These are phyloP conservation scores for Microcaecilia unicolor DNA, from an alignment of 2,797 vertebrate genomes.

Conservation along the genomic window DNA sequence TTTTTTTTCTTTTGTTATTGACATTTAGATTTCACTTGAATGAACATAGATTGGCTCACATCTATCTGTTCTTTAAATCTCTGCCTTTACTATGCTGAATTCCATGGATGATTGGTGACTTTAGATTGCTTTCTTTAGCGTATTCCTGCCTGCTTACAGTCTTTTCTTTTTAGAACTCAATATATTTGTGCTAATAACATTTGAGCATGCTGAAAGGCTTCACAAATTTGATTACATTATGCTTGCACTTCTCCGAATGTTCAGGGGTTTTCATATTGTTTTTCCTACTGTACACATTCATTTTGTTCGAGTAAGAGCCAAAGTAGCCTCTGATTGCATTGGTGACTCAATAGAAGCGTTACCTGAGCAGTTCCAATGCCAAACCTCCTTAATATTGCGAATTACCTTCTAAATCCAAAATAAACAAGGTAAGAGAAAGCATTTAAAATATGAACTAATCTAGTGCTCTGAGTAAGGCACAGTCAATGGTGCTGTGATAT, in stretches of 20 bases:
- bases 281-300: no score
- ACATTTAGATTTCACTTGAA: constrained; percentile 12
- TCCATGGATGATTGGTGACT: constrained; percentile 5
- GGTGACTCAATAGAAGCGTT: constrained; percentile 18
- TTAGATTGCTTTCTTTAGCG: constrained; percentile 15
- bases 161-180: constrained; percentile 3
- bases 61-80: constrained; percentile 15
- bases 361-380: constrained; percentile 5
- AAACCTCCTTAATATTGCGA: constrained; percentile 10
- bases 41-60: constrained; percentile 13
- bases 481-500: no score
- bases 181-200: constrained; percentile 15
- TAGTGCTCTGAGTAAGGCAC: no score
- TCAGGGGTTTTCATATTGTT: constrained; percentile 17
- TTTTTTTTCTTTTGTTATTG: constrained; percentile 20
- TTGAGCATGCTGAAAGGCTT: constrained; percentile 11
- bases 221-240: neutral
- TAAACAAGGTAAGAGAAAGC: constrained; percentile 7
- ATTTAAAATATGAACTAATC: no score
- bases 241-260: constrained; percentile 1
- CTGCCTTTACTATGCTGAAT: constrained; percentile 16
- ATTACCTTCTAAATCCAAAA: constrained; percentile 13
- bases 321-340: no score
- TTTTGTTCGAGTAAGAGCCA: no score
- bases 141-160: constrained; percentile 13